Evolutionary conservation across 2,888 invertebrate species (phyloP).

Genomic region (Drosophila nr. medialis): DNA sequence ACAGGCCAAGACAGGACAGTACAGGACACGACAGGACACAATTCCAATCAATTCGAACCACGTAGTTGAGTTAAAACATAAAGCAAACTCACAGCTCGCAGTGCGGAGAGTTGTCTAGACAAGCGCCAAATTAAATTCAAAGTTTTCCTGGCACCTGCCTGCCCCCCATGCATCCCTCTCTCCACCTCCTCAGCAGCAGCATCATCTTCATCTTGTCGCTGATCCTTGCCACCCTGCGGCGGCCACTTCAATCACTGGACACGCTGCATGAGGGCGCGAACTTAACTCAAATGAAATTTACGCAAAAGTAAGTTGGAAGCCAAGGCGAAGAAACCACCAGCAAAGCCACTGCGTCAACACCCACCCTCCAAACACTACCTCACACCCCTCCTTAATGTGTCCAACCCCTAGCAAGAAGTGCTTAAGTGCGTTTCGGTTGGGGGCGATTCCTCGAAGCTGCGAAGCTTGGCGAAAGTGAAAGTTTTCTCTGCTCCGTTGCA

Average conservation of each 20-base stretch:
- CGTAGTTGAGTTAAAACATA: conserved; percentile 60
- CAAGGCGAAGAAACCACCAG: conserved; percentile 8
- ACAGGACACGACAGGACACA: conserved; percentile 16
- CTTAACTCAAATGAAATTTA: conserved; percentile 62
- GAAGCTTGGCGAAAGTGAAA: conserved; percentile 42
- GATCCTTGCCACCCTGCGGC: conserved; percentile 46
- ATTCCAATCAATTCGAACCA: conserved; percentile 67
- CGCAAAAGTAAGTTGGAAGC: conserved; percentile 48
- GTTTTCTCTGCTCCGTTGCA: conserved; percentile 52
- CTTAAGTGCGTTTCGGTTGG: conserved; percentile 31
- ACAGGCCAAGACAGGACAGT: background rate
- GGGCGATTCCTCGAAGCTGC: background rate
- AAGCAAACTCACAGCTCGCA: conserved; percentile 33
- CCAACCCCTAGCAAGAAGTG: conserved; percentile 7
- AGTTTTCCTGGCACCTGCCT: conserved; percentile 47
- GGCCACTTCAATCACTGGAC: conserved; percentile 50
- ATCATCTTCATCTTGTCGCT: conserved; percentile 1
- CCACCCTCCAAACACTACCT: background rate
- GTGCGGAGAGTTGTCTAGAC: conserved; percentile 63
- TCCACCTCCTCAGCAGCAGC: background rate
- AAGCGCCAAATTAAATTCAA: conserved; percentile 69
- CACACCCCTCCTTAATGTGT: background rate
- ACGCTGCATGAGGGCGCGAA: conserved; percentile 32
- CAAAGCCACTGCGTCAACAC: background rate
- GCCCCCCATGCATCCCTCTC: background rate